phyloP scores from a whole-genome alignment of 2,113 vertebrate species.

The Eulemur macaco region DNA sequence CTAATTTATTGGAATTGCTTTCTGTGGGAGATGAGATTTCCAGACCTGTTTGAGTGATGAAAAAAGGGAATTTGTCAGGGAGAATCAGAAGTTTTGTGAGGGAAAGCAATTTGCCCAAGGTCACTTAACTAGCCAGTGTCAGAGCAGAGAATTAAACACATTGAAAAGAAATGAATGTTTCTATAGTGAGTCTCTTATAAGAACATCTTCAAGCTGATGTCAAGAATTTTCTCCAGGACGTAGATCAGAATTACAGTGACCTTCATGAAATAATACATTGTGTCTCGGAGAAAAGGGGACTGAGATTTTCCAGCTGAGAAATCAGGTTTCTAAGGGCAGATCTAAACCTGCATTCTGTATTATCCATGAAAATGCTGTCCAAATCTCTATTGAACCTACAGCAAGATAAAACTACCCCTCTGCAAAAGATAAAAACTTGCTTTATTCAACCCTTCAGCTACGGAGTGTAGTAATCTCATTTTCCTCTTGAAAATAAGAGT shows the following conservation, averaged over 20 bases:
- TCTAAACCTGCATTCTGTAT: neutral
- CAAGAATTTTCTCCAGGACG: slow-evolving; percentile 63
- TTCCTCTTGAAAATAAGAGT: slow-evolving; percentile 40
- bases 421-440: neutral
- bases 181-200: slow-evolving; percentile 59
- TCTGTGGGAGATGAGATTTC: slow-evolving; percentile 68
- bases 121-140: slow-evolving; percentile 68
- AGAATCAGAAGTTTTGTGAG: slow-evolving; percentile 67
- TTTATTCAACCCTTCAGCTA: neutral
- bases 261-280: slow-evolving; percentile 63
- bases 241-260: slow-evolving; percentile 65
- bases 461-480: neutral
- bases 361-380: slow-evolving; percentile 47
- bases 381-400: neutral
- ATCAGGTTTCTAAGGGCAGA: neutral
- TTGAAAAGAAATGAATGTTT: slow-evolving; percentile 70
- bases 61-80: slow-evolving; percentile 52
- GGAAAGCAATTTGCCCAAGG: slow-evolving; percentile 77
- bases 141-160: slow-evolving; percentile 66
- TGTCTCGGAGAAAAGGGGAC: slow-evolving; percentile 51
- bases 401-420: neutral
- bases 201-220: slow-evolving; percentile 52
- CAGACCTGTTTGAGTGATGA: slow-evolving; percentile 63
- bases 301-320: slow-evolving; percentile 6
- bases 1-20: slow-evolving; percentile 66